A percentile compares a stretch with the other conserved stretches of the same genome.
phyloP scores from a whole-genome alignment of 2,888 invertebrate genomes.

The Stegana nigrithorax region DNA sequence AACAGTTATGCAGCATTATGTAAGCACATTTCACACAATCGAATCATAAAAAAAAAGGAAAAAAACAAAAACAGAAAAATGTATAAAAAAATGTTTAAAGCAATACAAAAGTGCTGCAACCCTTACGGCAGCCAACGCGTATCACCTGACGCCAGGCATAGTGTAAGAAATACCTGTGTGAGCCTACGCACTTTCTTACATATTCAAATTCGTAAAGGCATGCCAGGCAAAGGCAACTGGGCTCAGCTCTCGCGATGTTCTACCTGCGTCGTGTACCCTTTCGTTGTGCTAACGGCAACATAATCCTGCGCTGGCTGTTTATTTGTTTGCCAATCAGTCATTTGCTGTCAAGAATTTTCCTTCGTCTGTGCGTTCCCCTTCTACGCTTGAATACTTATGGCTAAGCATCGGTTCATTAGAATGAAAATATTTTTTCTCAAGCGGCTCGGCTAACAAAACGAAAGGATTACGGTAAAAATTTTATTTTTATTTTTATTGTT shows the following conservation, averaged over 20 bases:
- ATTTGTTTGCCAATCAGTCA: slow-evolving; percentile 17
- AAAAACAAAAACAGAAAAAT: neutral
- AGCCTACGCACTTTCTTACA: neutral
- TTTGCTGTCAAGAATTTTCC: neutral
- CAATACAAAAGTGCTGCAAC: neutral
- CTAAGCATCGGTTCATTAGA: slow-evolving; percentile 41
- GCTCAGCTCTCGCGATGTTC: neutral
- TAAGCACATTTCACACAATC: slow-evolving; percentile 11
- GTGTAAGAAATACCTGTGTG: neutral
- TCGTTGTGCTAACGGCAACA: slow-evolving; percentile 3
- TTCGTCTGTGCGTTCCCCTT: neutral
- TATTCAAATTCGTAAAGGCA: no score
- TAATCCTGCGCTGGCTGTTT: slow-evolving; percentile 9
- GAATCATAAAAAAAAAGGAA: neutral
- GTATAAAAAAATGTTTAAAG: neutral
- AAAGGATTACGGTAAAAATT: slow-evolving; percentile 59
- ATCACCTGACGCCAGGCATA: neutral
- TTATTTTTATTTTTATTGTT: slow-evolving; percentile 43
- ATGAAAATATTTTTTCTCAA: slow-evolving; percentile 57
- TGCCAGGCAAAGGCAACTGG: no score
- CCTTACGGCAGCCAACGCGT: neutral
- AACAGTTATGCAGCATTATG: neutral
- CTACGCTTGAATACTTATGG: neutral
- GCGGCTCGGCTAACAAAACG: slow-evolving; percentile 57
- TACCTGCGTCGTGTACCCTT: neutral